Evolutionary conservation across 2,888 invertebrate species (phyloP).

Genomic region (Lamellibrachia columna): DNA sequence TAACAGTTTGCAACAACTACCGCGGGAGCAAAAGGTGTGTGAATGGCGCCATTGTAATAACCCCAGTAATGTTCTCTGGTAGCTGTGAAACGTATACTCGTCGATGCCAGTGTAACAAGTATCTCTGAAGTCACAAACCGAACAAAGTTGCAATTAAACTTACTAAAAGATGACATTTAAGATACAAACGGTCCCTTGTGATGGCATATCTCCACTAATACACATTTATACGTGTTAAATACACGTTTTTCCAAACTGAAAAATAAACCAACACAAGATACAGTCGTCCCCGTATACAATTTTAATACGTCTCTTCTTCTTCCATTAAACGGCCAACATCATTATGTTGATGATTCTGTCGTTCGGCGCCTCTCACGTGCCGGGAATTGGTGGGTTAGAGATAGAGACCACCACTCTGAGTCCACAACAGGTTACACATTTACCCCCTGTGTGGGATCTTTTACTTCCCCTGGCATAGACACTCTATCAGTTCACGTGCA

Average conservation of each 20-base stretch:
- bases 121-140: not conserved
- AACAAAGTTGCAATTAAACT: not conserved
- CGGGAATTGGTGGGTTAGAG: too few species aligned
- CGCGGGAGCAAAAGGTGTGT: not conserved
- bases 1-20: not conserved
- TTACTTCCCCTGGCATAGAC: too few species aligned
- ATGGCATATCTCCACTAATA: too few species aligned
- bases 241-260: not conserved
- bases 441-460: too few species aligned
- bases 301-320: not conserved
- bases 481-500: not conserved
- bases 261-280: not conserved
- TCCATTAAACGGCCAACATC: too few species aligned
- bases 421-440: too few species aligned
- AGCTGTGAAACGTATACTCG: not conserved
- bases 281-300: not conserved
- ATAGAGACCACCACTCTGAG: too few species aligned
- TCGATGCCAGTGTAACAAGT: not conserved
- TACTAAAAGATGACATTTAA: not conserved
- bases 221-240: too few species aligned
- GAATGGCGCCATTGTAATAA: not conserved
- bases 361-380: too few species aligned
- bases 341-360: too few species aligned
- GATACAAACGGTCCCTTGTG: not conserved
- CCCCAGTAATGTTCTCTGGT: not conserved